Evolutionary conservation across 2,797 vertebrate genomes (phyloP), one percentile per base, ranked within the genome.

Genomic region (Coracias cyanogaster): DNA sequence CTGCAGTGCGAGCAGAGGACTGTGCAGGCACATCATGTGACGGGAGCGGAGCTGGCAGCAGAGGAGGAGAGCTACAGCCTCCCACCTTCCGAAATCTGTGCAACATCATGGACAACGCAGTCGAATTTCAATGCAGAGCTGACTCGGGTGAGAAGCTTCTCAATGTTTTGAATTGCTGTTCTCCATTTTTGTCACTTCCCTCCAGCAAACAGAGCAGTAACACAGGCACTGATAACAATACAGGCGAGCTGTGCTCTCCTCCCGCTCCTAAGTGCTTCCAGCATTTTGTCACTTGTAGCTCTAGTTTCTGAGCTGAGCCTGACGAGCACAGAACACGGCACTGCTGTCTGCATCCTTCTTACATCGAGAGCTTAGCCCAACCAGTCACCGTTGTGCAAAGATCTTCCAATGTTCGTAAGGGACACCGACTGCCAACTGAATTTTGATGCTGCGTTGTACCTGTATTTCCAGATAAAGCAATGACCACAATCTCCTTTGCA

Each of bases 1-100:
- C 89, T 92, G 95, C 84, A 89, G 78, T 14, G 86, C 2, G 7
- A 87, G 91, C 72, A 37, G 81, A 67, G 93, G 19, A 52, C 92
- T 73, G 92, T 73, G 94, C 82, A 66, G 76, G 20, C 31, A 2
- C 95, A 92, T 45, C 94, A 57, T 95, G 94, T 86, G 94, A 82
- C 67, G 35, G 88, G 29, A 86, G 80, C 46, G 7, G 88, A 7
- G 31, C 84, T 62, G 80, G 90, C 95, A 82, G 93, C 92, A 28
- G 37, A 20, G 19, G 6, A 46, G 64, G 48, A 82, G 81, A 85
- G 91, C 67, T 73, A 71, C 82, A 91, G 69, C 67, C 85, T 69
- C 91, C 91, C 89, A 89, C 79, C 89, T 70, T 21, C 65, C 25
- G 5, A 43, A n/a, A 69, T 11, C 79, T 1, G 5, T 7, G 85